Percentiles rank a stretch among this genome's conserved stretches.
Conservation (phyloP, 2,113 vertebrate genomes). For the Gnathonemus longibarbis region DNA sequence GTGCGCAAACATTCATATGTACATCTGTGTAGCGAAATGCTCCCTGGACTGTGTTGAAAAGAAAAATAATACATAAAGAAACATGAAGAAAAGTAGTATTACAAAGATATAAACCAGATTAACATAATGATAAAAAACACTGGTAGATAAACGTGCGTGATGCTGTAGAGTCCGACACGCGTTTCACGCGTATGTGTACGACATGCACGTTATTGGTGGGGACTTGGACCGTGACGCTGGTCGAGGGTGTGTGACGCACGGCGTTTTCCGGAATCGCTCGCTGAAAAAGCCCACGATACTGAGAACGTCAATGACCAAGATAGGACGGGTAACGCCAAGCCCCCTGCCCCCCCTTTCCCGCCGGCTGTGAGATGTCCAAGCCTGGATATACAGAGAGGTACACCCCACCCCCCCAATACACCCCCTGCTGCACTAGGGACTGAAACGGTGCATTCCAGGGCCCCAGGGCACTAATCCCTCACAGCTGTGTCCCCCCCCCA, state of each 20-base stretch:
- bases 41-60: background rate
- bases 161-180: background rate
- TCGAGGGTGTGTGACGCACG: background rate
- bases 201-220: background rate
- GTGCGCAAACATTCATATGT: background rate
- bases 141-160: background rate
- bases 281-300: background rate
- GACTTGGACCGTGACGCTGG: background rate
- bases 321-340: background rate
- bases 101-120: background rate
- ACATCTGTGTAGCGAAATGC: background rate
- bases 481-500: constrained; percentile 8
- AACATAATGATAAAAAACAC: background rate
- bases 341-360: background rate
- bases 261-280: background rate
- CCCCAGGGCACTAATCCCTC: constrained; percentile 21
- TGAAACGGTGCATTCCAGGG: constrained; percentile 11
- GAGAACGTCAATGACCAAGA: background rate
- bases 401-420: too few relatives aligned
- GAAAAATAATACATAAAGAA: background rate
- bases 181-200: background rate
- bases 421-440: background rate
- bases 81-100: background rate
- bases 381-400: background rate
- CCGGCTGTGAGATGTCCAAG: background rate